These are phyloP conservation scores for Elachura formosa DNA, from an alignment of 2,113 vertebrate species.

Conservation along the genomic window DNA sequence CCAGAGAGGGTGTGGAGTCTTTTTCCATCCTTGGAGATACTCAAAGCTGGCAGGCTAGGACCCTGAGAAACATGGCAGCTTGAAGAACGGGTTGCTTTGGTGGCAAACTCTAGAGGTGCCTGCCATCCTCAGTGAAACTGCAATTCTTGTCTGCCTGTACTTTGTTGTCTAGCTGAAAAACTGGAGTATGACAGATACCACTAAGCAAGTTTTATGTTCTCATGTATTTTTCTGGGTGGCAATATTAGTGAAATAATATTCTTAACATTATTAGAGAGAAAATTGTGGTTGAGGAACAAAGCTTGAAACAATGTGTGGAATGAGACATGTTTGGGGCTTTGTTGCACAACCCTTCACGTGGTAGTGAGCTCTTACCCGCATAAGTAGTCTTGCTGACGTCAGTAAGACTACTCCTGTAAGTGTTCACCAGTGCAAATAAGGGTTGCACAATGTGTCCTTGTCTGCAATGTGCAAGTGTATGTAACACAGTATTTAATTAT, in stretches of 20 bases:
- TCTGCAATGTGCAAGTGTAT: not conserved
- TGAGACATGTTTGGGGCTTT: not conserved
- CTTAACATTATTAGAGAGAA: not conserved
- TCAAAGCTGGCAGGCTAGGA: not conserved
- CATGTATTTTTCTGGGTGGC: not conserved
- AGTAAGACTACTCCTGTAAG: not conserved
- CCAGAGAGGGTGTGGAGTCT: not conserved
- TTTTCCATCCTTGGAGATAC: not conserved
- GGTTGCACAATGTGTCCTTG: constrained; percentile 36
- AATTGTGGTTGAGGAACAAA: not conserved
- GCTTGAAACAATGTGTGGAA: constrained; percentile 25
- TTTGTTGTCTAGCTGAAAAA: not conserved
- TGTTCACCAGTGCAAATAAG: not conserved
- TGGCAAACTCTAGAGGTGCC: not conserved
- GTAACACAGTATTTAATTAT: constrained; percentile 25
- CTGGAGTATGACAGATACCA: not conserved
- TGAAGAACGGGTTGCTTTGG: not conserved
- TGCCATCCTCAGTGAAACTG: not conserved
- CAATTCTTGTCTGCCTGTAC: not conserved
- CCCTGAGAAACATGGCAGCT: not conserved
- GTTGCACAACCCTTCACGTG: constrained; percentile 22
- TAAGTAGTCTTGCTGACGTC: constrained; percentile 44
- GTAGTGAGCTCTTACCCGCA: constrained; percentile 27
- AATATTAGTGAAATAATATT: not conserved
- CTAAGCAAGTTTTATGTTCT: not conserved